phyloP scores from a whole-genome alignment of 2,888 invertebrate genomes.

The Esperia sulphurella region DNA sequence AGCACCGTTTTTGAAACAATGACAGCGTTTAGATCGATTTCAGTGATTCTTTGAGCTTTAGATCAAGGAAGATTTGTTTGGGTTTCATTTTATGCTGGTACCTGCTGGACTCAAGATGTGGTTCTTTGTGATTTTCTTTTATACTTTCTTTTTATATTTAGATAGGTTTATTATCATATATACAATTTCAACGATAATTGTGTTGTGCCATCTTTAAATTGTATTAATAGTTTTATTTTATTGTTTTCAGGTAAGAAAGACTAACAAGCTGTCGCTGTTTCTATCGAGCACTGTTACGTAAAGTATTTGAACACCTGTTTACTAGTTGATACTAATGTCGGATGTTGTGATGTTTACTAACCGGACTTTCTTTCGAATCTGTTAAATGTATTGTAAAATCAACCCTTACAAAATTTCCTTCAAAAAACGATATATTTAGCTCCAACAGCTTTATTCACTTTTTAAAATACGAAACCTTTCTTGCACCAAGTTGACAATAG shows the following conservation, averaged over 20 bases:
- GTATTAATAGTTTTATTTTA: neutral
- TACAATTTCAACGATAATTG: no score
- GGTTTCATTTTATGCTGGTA: neutral
- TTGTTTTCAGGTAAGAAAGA: neutral
- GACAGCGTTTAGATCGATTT: constrained; percentile 7
- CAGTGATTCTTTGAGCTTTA: constrained; percentile 12
- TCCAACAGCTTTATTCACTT: no score
- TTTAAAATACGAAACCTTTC: no score
- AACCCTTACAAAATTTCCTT: no score
- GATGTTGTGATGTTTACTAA: constrained; percentile 11
- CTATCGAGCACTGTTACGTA: constrained; percentile 27
- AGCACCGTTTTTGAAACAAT: constrained; percentile 8
- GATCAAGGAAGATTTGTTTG: neutral
- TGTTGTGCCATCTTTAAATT: neutral
- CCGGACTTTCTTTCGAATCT: constrained; percentile 2
- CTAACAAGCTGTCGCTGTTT: constrained; percentile 29
- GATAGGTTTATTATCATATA: no score
- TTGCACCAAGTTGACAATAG: no score
- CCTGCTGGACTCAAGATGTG: neutral
- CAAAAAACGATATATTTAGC: no score
- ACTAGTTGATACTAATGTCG: no score
- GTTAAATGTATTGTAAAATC: neutral
- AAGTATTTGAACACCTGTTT: constrained; percentile 32
- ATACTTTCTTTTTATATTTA: no score
- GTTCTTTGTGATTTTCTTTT: neutral